These are phyloP conservation scores for Anodontia alba DNA, from an alignment of 2,888 invertebrate genomes.

Conservation along the genomic window DNA sequence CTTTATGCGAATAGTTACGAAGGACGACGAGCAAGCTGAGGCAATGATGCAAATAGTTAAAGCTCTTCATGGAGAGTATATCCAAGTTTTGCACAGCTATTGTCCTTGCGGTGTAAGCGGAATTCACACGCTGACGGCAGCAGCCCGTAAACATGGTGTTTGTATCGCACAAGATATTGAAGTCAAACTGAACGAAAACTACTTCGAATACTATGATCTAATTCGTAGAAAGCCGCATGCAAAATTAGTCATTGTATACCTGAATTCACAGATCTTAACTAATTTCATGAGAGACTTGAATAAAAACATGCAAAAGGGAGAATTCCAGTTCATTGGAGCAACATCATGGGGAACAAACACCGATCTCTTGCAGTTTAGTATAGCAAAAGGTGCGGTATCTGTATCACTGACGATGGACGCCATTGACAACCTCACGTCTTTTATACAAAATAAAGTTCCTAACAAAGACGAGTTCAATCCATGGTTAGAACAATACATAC, in stretches of 20 bases:
- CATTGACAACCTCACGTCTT: conserved; percentile 3
- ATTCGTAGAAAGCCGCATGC: conserved; percentile 43
- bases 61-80: conserved; percentile 35
- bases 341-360: conserved; percentile 45
- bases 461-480: neutral
- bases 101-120: conserved; percentile 58
- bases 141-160: conserved; percentile 25
- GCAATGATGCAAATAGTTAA: conserved; percentile 37
- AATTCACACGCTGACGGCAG: conserved; percentile 20
- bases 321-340: conserved; percentile 54
- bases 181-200: conserved; percentile 33
- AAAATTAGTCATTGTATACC: conserved; percentile 46
- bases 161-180: conserved; percentile 48
- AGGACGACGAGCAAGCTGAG: conserved; percentile 39
- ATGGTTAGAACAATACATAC: conserved; percentile 36
- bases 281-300: conserved; percentile 25
- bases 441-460: conserved; percentile 15
- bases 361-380: conserved; percentile 33
- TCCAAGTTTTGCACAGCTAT: conserved; percentile 60
- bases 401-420: conserved; percentile 49
- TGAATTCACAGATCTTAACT: conserved; percentile 46
- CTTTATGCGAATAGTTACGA: conserved; percentile 44
- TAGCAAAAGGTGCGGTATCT: conserved; percentile 34
- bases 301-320: conserved; percentile 30
- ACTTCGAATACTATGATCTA: conserved; percentile 26